Conservation (phyloP, 1,140 invertebrate species). For the Hermetia illucens region DNA sequence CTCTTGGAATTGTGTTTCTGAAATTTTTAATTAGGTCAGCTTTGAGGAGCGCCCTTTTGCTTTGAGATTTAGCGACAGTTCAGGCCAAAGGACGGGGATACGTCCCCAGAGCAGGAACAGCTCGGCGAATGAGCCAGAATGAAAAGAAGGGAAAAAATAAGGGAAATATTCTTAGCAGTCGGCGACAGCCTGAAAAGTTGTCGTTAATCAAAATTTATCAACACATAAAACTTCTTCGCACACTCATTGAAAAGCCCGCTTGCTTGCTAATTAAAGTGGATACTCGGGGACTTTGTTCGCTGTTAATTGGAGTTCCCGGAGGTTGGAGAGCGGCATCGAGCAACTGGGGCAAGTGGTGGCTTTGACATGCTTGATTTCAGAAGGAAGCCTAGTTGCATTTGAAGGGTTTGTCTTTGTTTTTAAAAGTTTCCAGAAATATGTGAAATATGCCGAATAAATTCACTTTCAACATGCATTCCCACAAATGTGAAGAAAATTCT, state of each 20-base stretch:
- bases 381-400: too few species aligned
- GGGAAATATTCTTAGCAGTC: not conserved
- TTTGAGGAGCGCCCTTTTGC: too few species aligned
- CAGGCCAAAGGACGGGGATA: too few species aligned
- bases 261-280: not conserved
- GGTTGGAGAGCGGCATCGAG: not conserved
- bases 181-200: not conserved
- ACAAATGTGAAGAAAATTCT: too few species aligned
- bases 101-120: not conserved
- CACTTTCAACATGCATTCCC: too few species aligned
- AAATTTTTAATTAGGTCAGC: too few species aligned
- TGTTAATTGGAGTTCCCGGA: not conserved
- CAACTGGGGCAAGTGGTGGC: not conserved
- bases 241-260: not conserved
- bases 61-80: too few species aligned
- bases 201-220: slow-evolving; percentile 1
- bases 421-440: too few species aligned
- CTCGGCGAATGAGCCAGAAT: not conserved
- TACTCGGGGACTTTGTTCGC: not conserved
- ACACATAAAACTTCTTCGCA: slow-evolving; percentile 1
- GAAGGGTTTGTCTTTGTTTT: too few species aligned
- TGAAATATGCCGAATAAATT: too few species aligned
- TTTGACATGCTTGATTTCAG: too few species aligned
- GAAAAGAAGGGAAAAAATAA: not conserved
- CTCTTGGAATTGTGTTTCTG: too few species aligned